phyloP scores from a whole-genome alignment of 1,140 invertebrate genomes.

The Nebria ingens region DNA sequence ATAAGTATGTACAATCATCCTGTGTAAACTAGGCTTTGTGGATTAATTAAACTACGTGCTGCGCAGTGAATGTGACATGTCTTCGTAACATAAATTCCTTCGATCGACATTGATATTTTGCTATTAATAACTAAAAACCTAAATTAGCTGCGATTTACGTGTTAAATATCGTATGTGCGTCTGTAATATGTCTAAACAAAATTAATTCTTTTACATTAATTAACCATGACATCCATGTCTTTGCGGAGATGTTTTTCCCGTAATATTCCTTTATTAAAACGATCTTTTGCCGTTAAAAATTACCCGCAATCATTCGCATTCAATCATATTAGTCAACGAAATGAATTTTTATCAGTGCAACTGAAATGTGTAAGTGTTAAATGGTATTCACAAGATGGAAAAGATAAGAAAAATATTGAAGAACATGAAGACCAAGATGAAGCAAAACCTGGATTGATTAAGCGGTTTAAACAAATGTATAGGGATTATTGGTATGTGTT shows the following conservation, averaged over 20 bases:
- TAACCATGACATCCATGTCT: neutral
- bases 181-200: too few species aligned
- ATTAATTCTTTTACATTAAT: too few species aligned
- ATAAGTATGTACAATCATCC: too few species aligned
- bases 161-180: too few species aligned
- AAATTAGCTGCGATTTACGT: too few species aligned
- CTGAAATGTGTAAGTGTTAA: neutral
- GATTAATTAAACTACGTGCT: too few species aligned
- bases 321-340: neutral
- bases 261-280: neutral
- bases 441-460: constrained; percentile 53
- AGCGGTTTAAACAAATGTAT: constrained; percentile 83
- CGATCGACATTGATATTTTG: too few species aligned
- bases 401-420: constrained; percentile 8
- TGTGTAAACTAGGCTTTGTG: too few species aligned
- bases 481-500: constrained; percentile 92
- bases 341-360: neutral
- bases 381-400: neutral
- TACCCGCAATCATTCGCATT: neutral
- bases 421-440: constrained; percentile 11
- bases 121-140: too few species aligned
- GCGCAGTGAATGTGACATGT: too few species aligned
- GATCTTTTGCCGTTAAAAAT: neutral
- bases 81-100: too few species aligned
- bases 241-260: neutral